Conservation (phyloP, 2,888 invertebrate species). For the Salticus scenicus region DNA sequence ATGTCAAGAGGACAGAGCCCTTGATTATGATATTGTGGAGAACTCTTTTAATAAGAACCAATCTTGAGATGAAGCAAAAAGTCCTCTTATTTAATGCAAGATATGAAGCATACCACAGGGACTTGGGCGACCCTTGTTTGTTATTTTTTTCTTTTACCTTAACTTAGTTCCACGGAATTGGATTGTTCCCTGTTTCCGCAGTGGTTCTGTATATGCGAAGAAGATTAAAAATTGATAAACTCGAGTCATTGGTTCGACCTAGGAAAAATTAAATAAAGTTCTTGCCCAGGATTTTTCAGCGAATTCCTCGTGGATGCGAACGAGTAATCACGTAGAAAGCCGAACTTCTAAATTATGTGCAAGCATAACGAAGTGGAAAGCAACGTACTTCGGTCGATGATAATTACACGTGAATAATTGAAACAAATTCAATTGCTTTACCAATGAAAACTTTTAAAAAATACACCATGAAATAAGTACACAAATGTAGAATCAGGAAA, state of each 20-base stretch:
- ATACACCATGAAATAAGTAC: no score
- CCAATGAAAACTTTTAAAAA: no score
- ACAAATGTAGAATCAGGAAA: no score
- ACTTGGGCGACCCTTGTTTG: not conserved
- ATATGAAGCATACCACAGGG: constrained; percentile 23
- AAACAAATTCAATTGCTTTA: no score
- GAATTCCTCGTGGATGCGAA: not conserved
- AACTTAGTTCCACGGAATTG: constrained; percentile 15
- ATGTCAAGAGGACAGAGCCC: not conserved
- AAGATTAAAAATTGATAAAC: constrained; percentile 33
- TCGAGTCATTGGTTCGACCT: constrained; percentile 10
- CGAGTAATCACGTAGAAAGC: not conserved
- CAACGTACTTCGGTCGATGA: not conserved
- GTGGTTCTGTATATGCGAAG: constrained; percentile 7
- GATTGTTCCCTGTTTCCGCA: constrained; percentile 8
- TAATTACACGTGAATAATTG: no score
- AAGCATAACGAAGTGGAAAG: not conserved
- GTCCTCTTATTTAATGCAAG: constrained; percentile 29
- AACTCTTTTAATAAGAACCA: constrained; percentile 25
- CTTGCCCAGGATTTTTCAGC: not conserved
- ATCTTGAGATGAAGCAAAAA: not conserved
- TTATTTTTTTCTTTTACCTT: constrained; percentile 9
- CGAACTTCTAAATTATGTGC: not conserved
- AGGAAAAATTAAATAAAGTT: constrained; percentile 15
- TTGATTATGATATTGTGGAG: constrained; percentile 19